Evolutionary conservation across 2,888 invertebrate genomes (phyloP).

Genomic region (Minunthozetes semirufus): DNA sequence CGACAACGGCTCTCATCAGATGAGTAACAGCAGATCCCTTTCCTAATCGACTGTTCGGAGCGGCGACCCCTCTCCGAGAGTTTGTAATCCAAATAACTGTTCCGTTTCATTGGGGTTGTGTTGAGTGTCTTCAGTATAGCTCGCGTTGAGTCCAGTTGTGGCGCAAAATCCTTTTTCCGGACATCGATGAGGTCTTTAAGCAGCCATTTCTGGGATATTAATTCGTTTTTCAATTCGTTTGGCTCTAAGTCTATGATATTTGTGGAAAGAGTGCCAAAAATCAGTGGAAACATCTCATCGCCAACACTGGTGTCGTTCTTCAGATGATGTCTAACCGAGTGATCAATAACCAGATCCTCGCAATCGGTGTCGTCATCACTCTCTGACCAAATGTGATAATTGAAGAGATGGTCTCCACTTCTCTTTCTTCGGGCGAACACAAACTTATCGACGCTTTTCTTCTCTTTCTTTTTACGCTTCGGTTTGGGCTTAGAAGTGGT

Average conservation of each 20-base stretch:
- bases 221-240: slow-evolving; percentile 29
- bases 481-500: not conserved
- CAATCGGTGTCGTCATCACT: not conserved
- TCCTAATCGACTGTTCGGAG: slow-evolving; percentile 37
- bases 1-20: slow-evolving; percentile 45
- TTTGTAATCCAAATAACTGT: slow-evolving; percentile 12
- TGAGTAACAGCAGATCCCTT: slow-evolving; percentile 44
- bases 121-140: not conserved
- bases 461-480: slow-evolving; percentile 14
- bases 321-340: not conserved
- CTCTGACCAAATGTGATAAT: slow-evolving; percentile 8
- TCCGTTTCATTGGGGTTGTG: not conserved
- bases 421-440: not conserved
- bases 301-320: not conserved
- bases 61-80: not conserved
- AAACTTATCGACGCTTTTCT: slow-evolving; percentile 3
- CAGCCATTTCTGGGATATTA: slow-evolving; percentile 33
- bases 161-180: not conserved
- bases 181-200: slow-evolving; percentile 22
- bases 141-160: not conserved
- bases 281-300: not conserved
- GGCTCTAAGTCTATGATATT: slow-evolving; percentile 24
- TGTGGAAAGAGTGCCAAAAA: not conserved
- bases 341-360: not conserved
- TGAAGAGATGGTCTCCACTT: not conserved